phyloP scores from a whole-genome alignment of 2,888 invertebrate genomes.

The Eupithecia dodoneata region DNA sequence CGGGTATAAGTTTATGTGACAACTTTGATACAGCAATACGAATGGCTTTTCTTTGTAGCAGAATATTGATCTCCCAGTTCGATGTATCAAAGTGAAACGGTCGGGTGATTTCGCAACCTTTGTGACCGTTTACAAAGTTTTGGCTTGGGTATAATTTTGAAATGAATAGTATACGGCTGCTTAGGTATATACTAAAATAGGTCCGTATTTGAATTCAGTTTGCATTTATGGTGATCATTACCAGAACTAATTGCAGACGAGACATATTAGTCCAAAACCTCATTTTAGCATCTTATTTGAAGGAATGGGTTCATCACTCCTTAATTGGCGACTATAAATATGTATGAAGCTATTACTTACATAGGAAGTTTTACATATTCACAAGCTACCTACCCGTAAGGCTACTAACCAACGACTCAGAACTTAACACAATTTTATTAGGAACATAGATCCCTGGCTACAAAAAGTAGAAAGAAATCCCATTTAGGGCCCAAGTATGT shows the following conservation, averaged over 20 bases:
- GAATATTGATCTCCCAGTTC: slow-evolving; percentile 44
- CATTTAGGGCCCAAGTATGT: slow-evolving; percentile 33
- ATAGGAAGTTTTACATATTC: slow-evolving; percentile 3
- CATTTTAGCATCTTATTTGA: slow-evolving; percentile 10
- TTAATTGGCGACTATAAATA: slow-evolving; percentile 7
- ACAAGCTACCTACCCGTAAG: slow-evolving; percentile 8
- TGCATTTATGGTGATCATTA: slow-evolving; percentile 17
- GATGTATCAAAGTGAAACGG: slow-evolving; percentile 35
- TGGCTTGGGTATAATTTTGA: slow-evolving; percentile 1
- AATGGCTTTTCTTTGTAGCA: slow-evolving; percentile 39
- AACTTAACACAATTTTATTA: slow-evolving; percentile 7
- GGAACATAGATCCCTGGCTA: slow-evolving; percentile 14
- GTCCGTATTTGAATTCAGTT: not conserved
- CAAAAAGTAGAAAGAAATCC: slow-evolving; percentile 32
- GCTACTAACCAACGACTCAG: not conserved
- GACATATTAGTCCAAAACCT: slow-evolving; percentile 2
- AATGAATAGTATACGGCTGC: not conserved
- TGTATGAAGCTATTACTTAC: slow-evolving; percentile 12
- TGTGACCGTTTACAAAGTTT: slow-evolving; percentile 18
- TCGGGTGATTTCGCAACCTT: slow-evolving; percentile 20
- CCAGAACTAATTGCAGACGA: slow-evolving; percentile 4
- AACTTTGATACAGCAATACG: slow-evolving; percentile 48
- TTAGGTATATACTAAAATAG: not conserved
- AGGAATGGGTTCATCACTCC: slow-evolving; percentile 14
- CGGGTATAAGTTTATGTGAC: slow-evolving; percentile 64